A percentile compares a stretch with the other conserved stretches of the same genome.
These are phyloP conservation scores for Addax nasomaculatus DNA, from an alignment of 2,113 vertebrate species.

Conservation along the genomic window DNA sequence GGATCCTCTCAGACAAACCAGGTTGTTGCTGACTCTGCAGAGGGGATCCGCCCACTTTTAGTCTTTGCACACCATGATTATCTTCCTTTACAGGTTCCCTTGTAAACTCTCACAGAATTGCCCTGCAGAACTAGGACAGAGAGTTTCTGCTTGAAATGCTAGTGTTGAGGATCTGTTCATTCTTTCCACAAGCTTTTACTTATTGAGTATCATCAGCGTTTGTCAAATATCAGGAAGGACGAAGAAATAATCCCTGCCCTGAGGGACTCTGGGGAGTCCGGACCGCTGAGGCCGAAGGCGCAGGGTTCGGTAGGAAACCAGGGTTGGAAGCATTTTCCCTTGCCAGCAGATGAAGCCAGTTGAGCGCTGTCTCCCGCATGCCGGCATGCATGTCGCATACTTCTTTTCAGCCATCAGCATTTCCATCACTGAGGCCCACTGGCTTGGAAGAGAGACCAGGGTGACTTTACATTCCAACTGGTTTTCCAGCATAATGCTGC, in stretches of 20 bases:
- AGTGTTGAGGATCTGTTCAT: not conserved
- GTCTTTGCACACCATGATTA: not conserved
- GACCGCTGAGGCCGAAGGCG: not conserved
- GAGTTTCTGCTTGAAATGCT: not conserved
- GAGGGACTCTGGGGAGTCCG: not conserved
- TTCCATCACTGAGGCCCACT: not conserved
- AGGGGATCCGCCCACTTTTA: not conserved
- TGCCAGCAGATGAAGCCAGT: not conserved
- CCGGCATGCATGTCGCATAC: no score
- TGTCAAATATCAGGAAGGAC: not conserved
- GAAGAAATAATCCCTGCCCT: not conserved
- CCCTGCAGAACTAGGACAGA: constrained; percentile 15
- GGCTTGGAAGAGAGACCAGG: not conserved
- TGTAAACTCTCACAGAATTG: not conserved
- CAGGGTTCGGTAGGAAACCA: not conserved
- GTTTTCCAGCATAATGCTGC: not conserved
- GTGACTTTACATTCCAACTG: not conserved
- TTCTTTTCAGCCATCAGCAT: not conserved
- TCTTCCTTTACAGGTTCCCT: not conserved
- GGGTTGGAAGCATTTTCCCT: not conserved
- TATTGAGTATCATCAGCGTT: not conserved
- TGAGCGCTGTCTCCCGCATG: accelerated
- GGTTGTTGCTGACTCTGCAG: not conserved
- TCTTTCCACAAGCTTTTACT: not conserved
- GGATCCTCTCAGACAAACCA: not conserved